These are phyloP conservation scores for Clostera curtula DNA, from an alignment of 2,888 invertebrate genomes.

Conservation along the genomic window DNA sequence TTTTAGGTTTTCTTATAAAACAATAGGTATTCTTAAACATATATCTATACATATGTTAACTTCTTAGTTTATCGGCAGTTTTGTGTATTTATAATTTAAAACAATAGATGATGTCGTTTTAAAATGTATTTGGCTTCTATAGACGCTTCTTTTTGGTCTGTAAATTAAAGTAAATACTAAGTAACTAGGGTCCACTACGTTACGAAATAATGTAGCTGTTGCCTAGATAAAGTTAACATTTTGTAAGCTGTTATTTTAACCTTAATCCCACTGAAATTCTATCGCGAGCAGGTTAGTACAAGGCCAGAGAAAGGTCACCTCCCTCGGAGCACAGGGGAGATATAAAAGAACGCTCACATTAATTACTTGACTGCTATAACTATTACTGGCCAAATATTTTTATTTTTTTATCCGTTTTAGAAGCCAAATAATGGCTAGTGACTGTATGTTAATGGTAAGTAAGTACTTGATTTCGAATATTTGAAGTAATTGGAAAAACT, in stretches of 20 bases:
- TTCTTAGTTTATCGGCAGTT: neutral
- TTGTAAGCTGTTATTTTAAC: slow-evolving; percentile 6
- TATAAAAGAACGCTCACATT: too few relatives aligned
- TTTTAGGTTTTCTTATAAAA: too few relatives aligned
- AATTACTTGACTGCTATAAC: too few relatives aligned
- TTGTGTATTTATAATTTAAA: neutral
- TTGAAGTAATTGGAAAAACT: too few relatives aligned
- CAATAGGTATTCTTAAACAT: neutral
- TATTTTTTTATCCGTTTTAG: too few relatives aligned
- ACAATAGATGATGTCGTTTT: slow-evolving; percentile 4
- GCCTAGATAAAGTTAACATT: slow-evolving; percentile 30
- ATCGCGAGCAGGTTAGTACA: slow-evolving; percentile 4
- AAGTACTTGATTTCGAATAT: too few relatives aligned
- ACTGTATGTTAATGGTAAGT: too few relatives aligned
- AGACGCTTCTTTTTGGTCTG: slow-evolving; percentile 10
- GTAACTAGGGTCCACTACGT: slow-evolving; percentile 50
- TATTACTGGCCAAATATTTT: too few relatives aligned
- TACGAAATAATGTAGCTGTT: slow-evolving; percentile 32
- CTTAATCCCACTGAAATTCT: slow-evolving; percentile 3
- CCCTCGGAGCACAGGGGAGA: neutral
- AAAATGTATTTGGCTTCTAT: slow-evolving; percentile 9
- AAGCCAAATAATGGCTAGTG: too few relatives aligned
- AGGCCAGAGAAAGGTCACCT: neutral
- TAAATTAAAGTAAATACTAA: slow-evolving; percentile 18
- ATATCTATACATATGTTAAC: neutral